A percentile compares a stretch with the other conserved stretches of the same genome.
These are phyloP conservation scores for Schrankia costaestrigalis DNA, from an alignment of 2,888 invertebrate genomes.

Conservation along the genomic window DNA sequence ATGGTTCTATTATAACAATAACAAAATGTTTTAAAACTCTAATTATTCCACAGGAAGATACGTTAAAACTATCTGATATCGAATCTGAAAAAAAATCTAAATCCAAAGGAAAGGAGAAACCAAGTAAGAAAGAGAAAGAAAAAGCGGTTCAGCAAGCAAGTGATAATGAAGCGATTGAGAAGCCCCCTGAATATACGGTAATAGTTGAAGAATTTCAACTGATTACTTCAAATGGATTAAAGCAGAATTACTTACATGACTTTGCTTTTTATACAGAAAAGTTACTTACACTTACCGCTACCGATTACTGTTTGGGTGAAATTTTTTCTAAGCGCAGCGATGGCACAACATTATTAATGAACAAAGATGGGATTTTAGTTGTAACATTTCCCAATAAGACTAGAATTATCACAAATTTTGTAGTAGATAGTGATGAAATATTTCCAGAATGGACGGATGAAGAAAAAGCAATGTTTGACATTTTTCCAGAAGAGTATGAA, in stretches of 20 bases:
- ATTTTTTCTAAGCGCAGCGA: slow-evolving; percentile 68
- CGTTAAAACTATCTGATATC: too few species aligned
- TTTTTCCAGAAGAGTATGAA: slow-evolving; percentile 41
- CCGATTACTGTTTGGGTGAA: slow-evolving; percentile 65
- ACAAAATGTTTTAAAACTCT: slow-evolving; percentile 47
- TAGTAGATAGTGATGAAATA: slow-evolving; percentile 59
- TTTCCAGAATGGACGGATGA: slow-evolving; percentile 67
- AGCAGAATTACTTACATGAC: slow-evolving; percentile 53
- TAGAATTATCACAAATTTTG: slow-evolving; percentile 54
- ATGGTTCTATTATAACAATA: slow-evolving; percentile 58
- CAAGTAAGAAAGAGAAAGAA: too few species aligned
- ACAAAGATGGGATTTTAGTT: slow-evolving; percentile 61
- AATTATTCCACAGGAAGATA: too few species aligned
- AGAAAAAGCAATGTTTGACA: slow-evolving; percentile 51
- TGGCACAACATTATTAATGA: slow-evolving; percentile 61
- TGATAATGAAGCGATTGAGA: slow-evolving; percentile 18
- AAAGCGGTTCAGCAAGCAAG: too few species aligned
- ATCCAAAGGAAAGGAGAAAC: too few species aligned
- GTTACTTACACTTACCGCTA: slow-evolving; percentile 61
- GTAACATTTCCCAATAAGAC: slow-evolving; percentile 67
- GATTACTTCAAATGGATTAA: slow-evolving; percentile 53
- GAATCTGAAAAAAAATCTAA: too few species aligned
- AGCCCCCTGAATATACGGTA: slow-evolving; percentile 42
- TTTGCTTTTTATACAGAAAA: slow-evolving; percentile 46
- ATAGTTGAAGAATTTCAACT: slow-evolving; percentile 61